Evolutionary conservation across 1,140 invertebrate genomes (phyloP).

Genomic region (Littorina saxatilis): DNA sequence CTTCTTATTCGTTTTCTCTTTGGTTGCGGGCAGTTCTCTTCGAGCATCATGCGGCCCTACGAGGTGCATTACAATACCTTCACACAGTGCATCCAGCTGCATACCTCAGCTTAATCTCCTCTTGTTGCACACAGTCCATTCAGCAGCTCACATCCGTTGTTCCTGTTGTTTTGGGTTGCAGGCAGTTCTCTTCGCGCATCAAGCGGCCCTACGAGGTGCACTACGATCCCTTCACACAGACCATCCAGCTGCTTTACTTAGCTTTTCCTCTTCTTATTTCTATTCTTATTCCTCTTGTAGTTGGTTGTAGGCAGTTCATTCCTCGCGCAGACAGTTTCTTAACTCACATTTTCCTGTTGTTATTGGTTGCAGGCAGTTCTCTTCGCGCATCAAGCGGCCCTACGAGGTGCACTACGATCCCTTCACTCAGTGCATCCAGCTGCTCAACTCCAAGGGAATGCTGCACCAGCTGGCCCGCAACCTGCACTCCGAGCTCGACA

Average conservation of each 20-base stretch:
- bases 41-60: slow-evolving; percentile 92
- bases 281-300: no score
- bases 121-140: background rate
- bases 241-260: slow-evolving; percentile 92
- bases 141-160: no score
- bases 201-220: no score
- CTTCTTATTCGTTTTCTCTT: background rate
- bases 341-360: background rate
- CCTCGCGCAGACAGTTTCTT: no score
- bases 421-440: slow-evolving; percentile 94
- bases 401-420: slow-evolving; percentile 97
- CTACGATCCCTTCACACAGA: no score
- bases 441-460: slow-evolving; percentile 87
- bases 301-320: no score
- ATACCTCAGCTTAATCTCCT: no score
- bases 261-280: background rate
- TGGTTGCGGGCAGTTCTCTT: slow-evolving; percentile 88
- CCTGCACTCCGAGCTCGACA: slow-evolving; percentile 52
- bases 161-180: background rate
- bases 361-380: slow-evolving; percentile 89
- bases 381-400: slow-evolving; percentile 90
- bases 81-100: slow-evolving; percentile 92
- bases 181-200: no score
- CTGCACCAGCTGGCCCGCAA: slow-evolving; percentile 41
- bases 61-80: slow-evolving; percentile 96